These are phyloP conservation scores for Oreochromis mossambicus DNA, from an alignment of 2,797 vertebrate genomes.

Conservation along the genomic window DNA sequence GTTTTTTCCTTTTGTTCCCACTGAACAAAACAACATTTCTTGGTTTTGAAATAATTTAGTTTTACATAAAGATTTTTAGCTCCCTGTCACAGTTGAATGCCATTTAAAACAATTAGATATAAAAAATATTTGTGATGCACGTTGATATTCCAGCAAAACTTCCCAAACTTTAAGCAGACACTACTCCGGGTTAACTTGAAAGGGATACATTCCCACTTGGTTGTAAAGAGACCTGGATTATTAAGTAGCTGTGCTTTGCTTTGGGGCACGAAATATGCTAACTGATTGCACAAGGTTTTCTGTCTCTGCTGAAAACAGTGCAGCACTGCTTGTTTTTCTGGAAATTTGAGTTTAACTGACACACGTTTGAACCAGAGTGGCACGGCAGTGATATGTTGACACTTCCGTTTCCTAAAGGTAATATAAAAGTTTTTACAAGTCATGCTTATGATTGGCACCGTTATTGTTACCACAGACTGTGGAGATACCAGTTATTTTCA, in stretches of 20 bases:
- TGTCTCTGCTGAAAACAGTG: constrained; percentile 11
- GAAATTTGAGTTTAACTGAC: constrained; percentile 3
- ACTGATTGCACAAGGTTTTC: constrained; percentile 27
- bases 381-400: background rate
- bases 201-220: background rate
- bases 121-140: background rate
- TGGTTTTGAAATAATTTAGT: background rate
- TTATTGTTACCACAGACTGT: background rate
- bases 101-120: background rate
- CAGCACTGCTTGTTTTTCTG: constrained; percentile 11
- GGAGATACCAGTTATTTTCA: background rate
- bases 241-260: constrained; percentile 33
- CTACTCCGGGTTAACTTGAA: background rate
- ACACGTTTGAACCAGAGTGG: background rate
- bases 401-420: background rate
- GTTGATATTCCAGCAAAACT: background rate
- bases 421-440: background rate
- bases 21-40: background rate
- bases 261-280: constrained; percentile 30
- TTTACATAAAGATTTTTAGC: background rate
- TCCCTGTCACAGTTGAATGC: background rate
- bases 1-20: background rate
- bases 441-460: background rate
- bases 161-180: background rate
- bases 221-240: constrained; percentile 48